Evolutionary conservation across 2,113 vertebrate genomes (phyloP), one percentile per base, ranked within the genome.

Genomic region (Mormoops blainvillei): DNA sequence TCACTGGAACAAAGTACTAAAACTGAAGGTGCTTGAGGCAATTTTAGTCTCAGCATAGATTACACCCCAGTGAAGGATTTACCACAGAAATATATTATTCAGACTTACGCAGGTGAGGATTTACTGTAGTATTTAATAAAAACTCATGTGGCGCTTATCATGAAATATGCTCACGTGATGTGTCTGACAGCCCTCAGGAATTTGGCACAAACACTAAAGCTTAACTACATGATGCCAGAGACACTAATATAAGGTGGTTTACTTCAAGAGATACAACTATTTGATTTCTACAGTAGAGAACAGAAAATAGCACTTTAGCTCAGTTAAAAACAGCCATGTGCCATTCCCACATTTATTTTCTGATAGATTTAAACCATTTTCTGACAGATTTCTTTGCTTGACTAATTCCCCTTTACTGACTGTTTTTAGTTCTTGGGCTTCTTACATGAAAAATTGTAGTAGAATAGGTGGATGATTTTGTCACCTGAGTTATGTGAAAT

Each of bases 51-150:
- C 89, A 38, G 41, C 63, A 38, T 88, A 95, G 63, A 90, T 89
- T 45, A 77, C n/a, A 81, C 36, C 45, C 24, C 1, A 1, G 36
- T 54, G 94, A 95, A 94, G 92, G 94, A 93, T 96, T 97, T 97
- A 86, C 76, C 36, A 18, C 84, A 87, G 89, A 83, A 80, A 94
- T 68, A 74, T 24, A 73, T 71, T 87, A 89, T 80, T 91, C 82
- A 97, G 81, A 83, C n/a, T 80, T 90, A 45, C 82, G 67, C 87
- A 97, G 93, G 94, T 94, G 95, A 92, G 91, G 95, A 97, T 97
- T 97, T 97, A 92, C 71, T 90, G 52, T 65, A 87, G 67, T 89
- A 84, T 89, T 90, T 94, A 97, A 97, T 94, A 87, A 89, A 94
- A 96, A 92, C 84, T 95, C 48, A 15, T 26, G 81, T 26, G 71